Base-by-base conservation (phyloP, 2,888 invertebrate species). In the Drosophila limbata region DNA sequence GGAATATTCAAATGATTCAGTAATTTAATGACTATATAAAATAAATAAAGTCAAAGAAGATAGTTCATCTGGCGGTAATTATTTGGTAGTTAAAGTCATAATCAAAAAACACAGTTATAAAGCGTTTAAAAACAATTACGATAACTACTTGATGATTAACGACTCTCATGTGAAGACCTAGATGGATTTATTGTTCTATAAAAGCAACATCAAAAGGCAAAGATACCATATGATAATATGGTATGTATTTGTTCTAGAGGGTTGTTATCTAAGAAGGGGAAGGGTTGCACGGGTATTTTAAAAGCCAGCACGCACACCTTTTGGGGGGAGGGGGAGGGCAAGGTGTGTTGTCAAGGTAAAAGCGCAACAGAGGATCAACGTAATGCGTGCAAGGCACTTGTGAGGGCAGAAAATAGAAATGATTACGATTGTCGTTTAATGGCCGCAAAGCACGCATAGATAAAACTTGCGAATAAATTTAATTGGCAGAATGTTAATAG, bases 351-450 rank as follows among this genome's bases (percentile, higher is more conserved):
- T 50, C 74, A 71, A 62, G 74, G 66, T 47, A 39, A 65, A 73
- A 52, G 72, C 73, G 76, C 77, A 77, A 65, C 73, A 79, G 62
- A 59, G 63, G 52, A 68, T 78, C 63, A 13, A 28, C 37, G 63
- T 66, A 80, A 82, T 77, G 89, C 88, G 86, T 86, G 86, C 88
- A 72, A 70, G 79, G 88, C 72, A 87, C 86, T 88, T 85, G 77
- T 65, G 51, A 42, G 37, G 60, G 57, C 13, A 37, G 39, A 15
- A 40, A 15, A 51, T 42, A 45, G 39, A 39, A 55, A 65, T 61
- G 44, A 40, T 73, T 64, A 50, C 52, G 64, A 74, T 57, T 69
- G 62, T 45, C 53, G 42, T 25, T 51, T 67, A 79, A 84, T 79
- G 66, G 40, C 28, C 17, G 4, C 11, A 10, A 35, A 3, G 50